Evolutionary conservation across 2,888 invertebrate species (phyloP).

Genomic region (Phlogophora meticulosa): DNA sequence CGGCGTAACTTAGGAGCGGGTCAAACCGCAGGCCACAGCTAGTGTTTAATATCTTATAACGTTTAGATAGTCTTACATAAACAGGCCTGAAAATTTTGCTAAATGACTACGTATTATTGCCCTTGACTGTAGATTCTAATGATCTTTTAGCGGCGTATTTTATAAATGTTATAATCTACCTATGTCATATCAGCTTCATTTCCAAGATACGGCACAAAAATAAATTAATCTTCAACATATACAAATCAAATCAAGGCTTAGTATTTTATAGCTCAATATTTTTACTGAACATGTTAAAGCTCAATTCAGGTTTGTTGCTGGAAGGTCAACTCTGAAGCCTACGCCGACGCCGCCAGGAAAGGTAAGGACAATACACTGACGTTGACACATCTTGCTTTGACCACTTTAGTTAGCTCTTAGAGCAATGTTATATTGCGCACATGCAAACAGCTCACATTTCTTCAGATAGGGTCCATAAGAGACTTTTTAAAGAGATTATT

Average conservation of each 20-base stretch:
- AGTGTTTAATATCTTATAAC: no score
- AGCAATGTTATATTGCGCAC: no score
- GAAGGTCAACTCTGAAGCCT: no score
- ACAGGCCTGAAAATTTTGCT: not conserved
- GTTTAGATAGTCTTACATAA: not conserved
- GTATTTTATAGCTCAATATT: conserved; percentile 36
- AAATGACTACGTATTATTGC: not conserved
- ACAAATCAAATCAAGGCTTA: conserved; percentile 40
- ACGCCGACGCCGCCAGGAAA: no score
- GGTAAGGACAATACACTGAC: no score
- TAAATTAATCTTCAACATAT: conserved; percentile 27
- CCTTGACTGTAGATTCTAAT: conserved; percentile 24
- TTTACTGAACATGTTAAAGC: conserved; percentile 24
- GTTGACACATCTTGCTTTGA: no score
- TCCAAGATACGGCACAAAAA: conserved; percentile 33
- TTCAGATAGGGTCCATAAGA: no score
- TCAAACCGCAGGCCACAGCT: no score
- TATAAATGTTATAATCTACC: conserved; percentile 29
- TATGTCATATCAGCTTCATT: conserved; percentile 37
- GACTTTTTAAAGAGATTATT: no score
- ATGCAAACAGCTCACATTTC: no score
- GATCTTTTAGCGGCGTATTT: conserved; percentile 5
- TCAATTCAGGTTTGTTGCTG: not conserved
- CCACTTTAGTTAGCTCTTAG: no score
- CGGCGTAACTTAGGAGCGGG: no score